Conservation (phyloP, 2,797 vertebrate species). For the Sparus aurata region DNA sequence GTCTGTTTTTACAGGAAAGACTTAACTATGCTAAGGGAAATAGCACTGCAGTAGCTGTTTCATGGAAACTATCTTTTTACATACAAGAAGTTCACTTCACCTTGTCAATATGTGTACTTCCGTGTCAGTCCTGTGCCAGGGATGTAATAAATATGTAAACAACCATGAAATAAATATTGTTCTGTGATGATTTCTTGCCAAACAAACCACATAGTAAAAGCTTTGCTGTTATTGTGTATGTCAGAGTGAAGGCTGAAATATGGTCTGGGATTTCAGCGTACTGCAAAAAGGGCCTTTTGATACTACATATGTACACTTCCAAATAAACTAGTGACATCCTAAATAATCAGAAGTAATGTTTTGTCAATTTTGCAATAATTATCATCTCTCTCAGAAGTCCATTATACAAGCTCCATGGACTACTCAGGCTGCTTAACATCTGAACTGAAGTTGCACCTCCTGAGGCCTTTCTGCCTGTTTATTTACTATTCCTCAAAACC, state of each 20-base stretch:
- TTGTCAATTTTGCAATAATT: background rate
- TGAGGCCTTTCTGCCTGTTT: conserved; percentile 51
- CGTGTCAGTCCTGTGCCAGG: background rate
- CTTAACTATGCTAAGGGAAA: too few relatives aligned
- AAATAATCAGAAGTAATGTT: background rate
- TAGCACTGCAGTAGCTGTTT: too few relatives aligned
- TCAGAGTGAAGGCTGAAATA: background rate
- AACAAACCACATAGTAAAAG: background rate
- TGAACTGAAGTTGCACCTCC: conserved; percentile 37
- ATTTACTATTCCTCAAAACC: conserved; percentile 59
- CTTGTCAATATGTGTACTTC: too few relatives aligned
- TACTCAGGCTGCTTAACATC: conserved; percentile 40
- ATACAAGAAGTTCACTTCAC: background rate
- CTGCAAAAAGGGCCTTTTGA: background rate
- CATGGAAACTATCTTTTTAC: background rate
- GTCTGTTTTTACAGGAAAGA: too few relatives aligned
- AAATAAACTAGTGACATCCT: background rate
- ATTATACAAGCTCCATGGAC: background rate
- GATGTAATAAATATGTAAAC: background rate
- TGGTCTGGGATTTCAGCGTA: background rate
- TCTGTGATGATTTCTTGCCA: background rate
- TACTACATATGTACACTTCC: background rate
- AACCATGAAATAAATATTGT: background rate
- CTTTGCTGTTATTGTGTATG: background rate
- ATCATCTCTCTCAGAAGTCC: background rate